Evolutionary conservation across 1,140 invertebrate species (phyloP).

Genomic region (Pachypsylla venusta): DNA sequence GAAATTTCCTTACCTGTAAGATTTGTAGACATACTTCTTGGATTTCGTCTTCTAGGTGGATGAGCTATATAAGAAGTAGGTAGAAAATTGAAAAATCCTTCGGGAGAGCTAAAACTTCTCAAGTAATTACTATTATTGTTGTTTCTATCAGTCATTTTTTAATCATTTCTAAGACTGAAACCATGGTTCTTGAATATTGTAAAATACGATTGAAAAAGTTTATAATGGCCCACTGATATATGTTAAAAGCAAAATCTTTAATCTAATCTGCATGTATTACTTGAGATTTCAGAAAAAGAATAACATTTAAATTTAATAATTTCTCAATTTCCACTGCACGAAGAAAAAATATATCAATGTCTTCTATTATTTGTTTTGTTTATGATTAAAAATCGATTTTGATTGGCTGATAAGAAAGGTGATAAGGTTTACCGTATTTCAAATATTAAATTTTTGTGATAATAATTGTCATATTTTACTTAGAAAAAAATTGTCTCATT

Average conservation of each 20-base stretch:
- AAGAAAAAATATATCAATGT: no score
- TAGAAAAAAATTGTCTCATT: no score
- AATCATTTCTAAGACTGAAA: background rate
- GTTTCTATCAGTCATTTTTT: background rate
- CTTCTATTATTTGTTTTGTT: background rate
- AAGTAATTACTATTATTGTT: no score
- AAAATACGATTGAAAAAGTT: background rate
- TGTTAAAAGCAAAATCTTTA: background rate
- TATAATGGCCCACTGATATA: background rate
- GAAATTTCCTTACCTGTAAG: no score
- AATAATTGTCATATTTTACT: no score
- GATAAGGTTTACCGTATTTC: no score
- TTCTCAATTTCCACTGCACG: background rate
- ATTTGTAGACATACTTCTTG: slow-evolving; percentile 1
- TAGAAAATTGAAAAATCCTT: slow-evolving; percentile 3
- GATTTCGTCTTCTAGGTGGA: background rate
- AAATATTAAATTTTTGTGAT: no score
- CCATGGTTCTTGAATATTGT: background rate
- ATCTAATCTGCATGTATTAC: background rate
- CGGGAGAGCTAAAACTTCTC: background rate
- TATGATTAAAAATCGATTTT: background rate
- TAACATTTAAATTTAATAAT: background rate
- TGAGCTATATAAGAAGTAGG: background rate
- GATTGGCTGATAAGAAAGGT: background rate
- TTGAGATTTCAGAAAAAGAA: background rate